Evolutionary conservation across 2,113 vertebrate species (phyloP).

Genomic region (Galbula dea): DNA sequence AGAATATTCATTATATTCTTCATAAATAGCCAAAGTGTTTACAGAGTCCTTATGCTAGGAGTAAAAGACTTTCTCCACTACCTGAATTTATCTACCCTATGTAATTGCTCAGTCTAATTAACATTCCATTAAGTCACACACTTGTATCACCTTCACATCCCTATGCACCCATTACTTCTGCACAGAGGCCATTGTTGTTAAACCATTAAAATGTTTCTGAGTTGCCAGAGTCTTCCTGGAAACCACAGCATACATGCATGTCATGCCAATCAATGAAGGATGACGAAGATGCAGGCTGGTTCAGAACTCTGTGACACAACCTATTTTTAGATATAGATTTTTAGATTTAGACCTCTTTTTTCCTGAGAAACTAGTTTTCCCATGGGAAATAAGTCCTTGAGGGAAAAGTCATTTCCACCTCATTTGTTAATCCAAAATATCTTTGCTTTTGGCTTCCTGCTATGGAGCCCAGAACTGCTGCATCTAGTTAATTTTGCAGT

Average conservation of each 20-base stretch:
- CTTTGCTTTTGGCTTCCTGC: conserved; percentile 62
- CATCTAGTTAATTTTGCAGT: conserved; percentile 55
- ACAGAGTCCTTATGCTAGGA: neutral
- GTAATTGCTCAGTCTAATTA: conserved; percentile 23
- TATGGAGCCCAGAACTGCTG: conserved; percentile 38
- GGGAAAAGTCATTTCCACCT: conserved; percentile 56
- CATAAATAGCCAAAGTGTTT: neutral
- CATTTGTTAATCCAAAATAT: conserved; percentile 62
- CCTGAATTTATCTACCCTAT: neutral
- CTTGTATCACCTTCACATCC: neutral
- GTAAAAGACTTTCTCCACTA: neutral
- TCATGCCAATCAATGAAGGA: neutral
- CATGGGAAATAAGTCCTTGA: conserved; percentile 35
- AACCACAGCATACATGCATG: fast-evolving
- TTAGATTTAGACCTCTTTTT: neutral
- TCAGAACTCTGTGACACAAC: neutral
- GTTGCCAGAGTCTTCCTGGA: neutral
- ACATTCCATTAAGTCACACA: neutral
- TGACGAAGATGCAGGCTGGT: conserved; percentile 1
- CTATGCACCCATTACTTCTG: neutral
- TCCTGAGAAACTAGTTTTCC: conserved; percentile 37
- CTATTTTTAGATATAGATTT: conserved; percentile 62
- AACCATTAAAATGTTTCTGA: neutral
- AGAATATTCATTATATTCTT: neutral
- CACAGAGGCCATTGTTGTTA: neutral